Conservation (phyloP, 92 coral and sea anemone species). For the Montipora capitata region DNA sequence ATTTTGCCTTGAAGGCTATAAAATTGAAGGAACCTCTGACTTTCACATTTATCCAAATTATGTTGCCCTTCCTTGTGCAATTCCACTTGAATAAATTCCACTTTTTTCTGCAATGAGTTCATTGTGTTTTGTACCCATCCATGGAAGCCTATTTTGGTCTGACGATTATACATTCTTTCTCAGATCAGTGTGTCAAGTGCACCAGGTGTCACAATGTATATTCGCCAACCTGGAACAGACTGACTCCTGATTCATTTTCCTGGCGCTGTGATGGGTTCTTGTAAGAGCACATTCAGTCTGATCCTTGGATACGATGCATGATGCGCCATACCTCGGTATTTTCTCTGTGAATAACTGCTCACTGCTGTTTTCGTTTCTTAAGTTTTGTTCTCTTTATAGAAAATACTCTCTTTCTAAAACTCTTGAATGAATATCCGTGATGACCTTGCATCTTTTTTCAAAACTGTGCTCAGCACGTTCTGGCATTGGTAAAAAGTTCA, state of each 20-base stretch:
- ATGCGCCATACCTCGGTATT: background rate
- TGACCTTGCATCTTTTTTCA: conserved; percentile 26
- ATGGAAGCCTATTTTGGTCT: too few species aligned
- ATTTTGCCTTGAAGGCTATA: conserved; percentile 44
- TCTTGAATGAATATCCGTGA: conserved; percentile 26
- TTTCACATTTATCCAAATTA: conserved; percentile 8
- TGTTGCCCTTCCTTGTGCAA: background rate
- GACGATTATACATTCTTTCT: background rate
- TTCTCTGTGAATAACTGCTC: background rate
- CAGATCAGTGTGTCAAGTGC: background rate
- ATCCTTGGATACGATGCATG: background rate
- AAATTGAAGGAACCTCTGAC: conserved; percentile 4
- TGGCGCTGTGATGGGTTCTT: background rate
- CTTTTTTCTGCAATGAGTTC: background rate
- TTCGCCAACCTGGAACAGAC: too few species aligned
- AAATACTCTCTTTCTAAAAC: conserved; percentile 24
- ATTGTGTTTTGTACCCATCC: background rate
- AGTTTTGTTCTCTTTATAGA: conserved; percentile 20
- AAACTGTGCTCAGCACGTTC: conserved; percentile 43
- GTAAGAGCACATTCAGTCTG: too few species aligned
- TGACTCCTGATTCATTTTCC: too few species aligned
- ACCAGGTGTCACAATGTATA: background rate
- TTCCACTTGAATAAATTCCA: background rate
- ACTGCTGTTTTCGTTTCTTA: background rate
- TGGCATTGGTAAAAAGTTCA: conserved; percentile 33